Evolutionary conservation across 2,797 vertebrate genomes (phyloP), one percentile per base, ranked within the genome.

Genomic region (Podargus strigoides): DNA sequence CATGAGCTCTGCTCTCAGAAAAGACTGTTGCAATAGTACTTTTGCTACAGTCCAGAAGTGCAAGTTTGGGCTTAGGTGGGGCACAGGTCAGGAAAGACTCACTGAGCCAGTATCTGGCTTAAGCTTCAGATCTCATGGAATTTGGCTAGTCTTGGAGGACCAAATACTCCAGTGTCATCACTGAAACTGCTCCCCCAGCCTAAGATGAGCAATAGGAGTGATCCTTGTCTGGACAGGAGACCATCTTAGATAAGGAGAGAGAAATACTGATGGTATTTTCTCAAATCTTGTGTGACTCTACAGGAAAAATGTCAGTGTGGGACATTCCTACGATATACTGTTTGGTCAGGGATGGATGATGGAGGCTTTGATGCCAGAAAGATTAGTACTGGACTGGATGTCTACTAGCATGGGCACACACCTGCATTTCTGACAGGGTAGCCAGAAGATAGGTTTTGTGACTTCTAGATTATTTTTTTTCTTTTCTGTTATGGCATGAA

Each of bases 251-350:
- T 55, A 78, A 75, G 80, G 49, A 44, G 15, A 72, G 16, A 28
- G 41, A 73, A 70, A 58, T 12, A 5, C 5, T 55, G 30, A 17
- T 49, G 39, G 5, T 0, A 2, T 73, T 76, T 87, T 47, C n/a
- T 85, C 26, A 28, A 11, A 24, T 60, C 7, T 26, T 42, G 6
- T 46, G 60, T 77, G 28, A 53, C 4, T 62, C 27, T 80, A 67
- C n/a, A 66, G 23, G 27, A 82, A 55, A 36, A 58, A 32, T 63
- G 19, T 42, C 37, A 67, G 5, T 2, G 5, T 32, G 14, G 19
- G 47, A 41, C n/a, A 18, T 52, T 53, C 39, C 34, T 30, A 53
- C 2, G 39, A n/a, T 9, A 6, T 0, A 0, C 21, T 15, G 8
- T 60, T 82, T 66, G 20, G 7, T 50, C 49, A 86, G 62, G 9